Conservation (phyloP, 2,888 invertebrate genomes). For the Elegia similella region DNA sequence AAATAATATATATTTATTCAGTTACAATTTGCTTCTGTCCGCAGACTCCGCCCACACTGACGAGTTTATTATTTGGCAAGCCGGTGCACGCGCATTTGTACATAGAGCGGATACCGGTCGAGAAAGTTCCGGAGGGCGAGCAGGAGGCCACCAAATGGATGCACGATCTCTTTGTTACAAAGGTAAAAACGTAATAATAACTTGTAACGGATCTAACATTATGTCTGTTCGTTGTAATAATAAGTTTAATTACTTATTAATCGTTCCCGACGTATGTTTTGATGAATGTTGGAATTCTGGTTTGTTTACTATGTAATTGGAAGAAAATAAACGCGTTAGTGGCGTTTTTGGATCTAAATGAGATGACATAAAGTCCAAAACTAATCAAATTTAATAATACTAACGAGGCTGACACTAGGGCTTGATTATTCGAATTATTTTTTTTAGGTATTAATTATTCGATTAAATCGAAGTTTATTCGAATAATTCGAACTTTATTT, state of each 20-base stretch:
- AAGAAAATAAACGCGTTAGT: too few species aligned
- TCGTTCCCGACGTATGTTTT: too few species aligned
- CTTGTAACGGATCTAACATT: background rate
- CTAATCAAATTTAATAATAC: too few species aligned
- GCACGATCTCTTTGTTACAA: constrained; percentile 89
- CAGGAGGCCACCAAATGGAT: constrained; percentile 90
- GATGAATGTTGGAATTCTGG: too few species aligned
- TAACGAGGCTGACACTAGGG: too few species aligned
- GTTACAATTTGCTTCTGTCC: constrained; percentile 23
- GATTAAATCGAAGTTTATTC: too few species aligned
- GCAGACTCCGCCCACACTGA: constrained; percentile 87
- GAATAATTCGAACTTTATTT: too few species aligned
- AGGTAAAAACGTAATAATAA: constrained; percentile 79
- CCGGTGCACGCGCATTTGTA: constrained; percentile 88
- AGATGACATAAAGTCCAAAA: too few species aligned
- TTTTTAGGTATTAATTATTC: too few species aligned
- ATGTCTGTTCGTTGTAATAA: background rate
- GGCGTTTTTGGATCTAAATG: too few species aligned
- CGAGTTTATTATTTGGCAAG: constrained; percentile 88
- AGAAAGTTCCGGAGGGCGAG: constrained; percentile 89
- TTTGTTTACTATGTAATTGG: too few species aligned
- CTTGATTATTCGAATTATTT: too few species aligned
- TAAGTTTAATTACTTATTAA: background rate
- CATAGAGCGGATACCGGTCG: constrained; percentile 90
- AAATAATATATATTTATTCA: constrained; percentile 8